Conservation (phyloP, 1,140 invertebrate species). For the Danaus melanippus region DNA sequence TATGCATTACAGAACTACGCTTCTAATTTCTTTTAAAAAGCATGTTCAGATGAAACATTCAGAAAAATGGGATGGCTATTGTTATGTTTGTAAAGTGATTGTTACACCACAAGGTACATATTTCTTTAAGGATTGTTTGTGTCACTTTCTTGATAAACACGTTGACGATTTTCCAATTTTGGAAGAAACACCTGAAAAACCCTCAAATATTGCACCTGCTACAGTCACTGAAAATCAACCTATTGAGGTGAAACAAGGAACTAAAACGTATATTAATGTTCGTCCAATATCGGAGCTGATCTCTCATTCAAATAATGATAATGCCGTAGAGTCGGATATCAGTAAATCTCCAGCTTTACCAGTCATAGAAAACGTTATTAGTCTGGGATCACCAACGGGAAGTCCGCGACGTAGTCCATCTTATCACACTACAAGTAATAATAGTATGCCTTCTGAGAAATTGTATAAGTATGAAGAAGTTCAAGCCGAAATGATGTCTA, state of each 20-base stretch:
- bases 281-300: conserved; percentile 48
- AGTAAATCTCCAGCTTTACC: conserved; percentile 21
- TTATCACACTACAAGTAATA: conserved; percentile 13
- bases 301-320: conserved; percentile 15
- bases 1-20: conserved; percentile 46
- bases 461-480: conserved; percentile 46
- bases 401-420: conserved; percentile 14
- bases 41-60: conserved; percentile 53
- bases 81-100: conserved; percentile 59
- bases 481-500: conserved; percentile 40
- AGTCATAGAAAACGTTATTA: conserved; percentile 52
- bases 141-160: conserved; percentile 56
- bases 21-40: conserved; percentile 60
- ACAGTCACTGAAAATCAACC: neutral
- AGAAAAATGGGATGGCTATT: conserved; percentile 64
- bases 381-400: conserved; percentile 28
- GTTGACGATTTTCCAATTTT: conserved; percentile 49
- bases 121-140: conserved; percentile 51
- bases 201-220: neutral
- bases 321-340: neutral
- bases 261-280: conserved; percentile 40
- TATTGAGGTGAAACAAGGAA: neutral
- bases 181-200: conserved; percentile 21
- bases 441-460: conserved; percentile 14
- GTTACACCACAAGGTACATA: conserved; percentile 49